phyloP scores from a whole-genome alignment of 1,140 invertebrate genomes.

The Gryllus bimaculatus region DNA sequence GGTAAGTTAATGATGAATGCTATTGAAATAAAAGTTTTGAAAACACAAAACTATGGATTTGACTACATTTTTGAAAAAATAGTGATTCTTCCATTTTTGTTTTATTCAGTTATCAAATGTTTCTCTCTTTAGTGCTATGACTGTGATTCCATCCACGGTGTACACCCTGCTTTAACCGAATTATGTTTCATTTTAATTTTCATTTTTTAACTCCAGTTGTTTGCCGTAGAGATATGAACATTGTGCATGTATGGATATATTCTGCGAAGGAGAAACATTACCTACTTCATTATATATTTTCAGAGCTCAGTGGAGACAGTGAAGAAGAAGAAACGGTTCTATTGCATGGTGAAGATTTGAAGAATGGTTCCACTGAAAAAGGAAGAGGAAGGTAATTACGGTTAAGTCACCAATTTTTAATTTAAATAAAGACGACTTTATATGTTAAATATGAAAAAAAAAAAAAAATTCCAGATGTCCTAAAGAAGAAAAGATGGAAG shows the following conservation, averaged over 20 bases:
- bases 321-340: constrained; percentile 12
- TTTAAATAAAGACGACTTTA: background rate
- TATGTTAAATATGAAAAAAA: background rate
- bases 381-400: background rate
- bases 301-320: constrained; percentile 13
- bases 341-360: constrained; percentile 8
- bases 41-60: background rate
- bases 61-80: background rate
- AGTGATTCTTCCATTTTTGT: background rate
- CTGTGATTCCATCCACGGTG: no score
- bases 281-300: background rate
- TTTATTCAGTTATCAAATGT: background rate
- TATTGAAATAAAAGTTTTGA: background rate
- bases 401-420: background rate
- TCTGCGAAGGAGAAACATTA: background rate
- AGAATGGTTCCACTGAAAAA: background rate
- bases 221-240: background rate
- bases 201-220: background rate
- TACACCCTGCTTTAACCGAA: no score
- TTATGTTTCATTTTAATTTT: background rate
- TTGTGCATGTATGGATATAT: background rate
- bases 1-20: background rate
- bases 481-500: background rate
- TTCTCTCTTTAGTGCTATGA: background rate
- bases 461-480: background rate